phyloP scores from a whole-genome alignment of 2,888 invertebrate species.

The Sclerodermus sp. region DNA sequence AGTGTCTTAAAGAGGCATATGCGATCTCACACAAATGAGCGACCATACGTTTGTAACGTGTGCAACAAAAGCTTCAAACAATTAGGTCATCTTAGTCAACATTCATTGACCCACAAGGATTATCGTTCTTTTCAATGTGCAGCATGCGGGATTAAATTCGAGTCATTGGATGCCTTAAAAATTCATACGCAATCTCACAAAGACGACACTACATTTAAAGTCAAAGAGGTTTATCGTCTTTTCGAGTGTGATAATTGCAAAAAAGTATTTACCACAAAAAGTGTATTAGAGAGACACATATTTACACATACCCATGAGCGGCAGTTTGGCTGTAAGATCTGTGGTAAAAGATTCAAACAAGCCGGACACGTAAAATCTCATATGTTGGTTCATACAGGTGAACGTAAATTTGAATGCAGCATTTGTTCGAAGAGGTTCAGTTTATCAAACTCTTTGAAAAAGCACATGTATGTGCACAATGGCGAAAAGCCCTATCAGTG shows the following conservation, averaged over 20 bases:
- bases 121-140: constrained; percentile 41
- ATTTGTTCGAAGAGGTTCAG: constrained; percentile 62
- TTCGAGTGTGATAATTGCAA: constrained; percentile 59
- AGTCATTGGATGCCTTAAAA: constrained; percentile 35
- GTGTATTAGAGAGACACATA: constrained; percentile 60
- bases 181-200: constrained; percentile 33
- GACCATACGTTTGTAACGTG: constrained; percentile 42
- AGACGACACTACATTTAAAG: constrained; percentile 14
- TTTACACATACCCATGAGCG: constrained; percentile 59
- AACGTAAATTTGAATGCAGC: constrained; percentile 60
- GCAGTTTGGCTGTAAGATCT: constrained; percentile 58
- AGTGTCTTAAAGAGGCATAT: constrained; percentile 46
- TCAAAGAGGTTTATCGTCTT: constrained; percentile 32
- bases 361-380: constrained; percentile 59
- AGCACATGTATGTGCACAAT: constrained; percentile 58
- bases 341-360: constrained; percentile 59
- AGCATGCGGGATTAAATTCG: constrained; percentile 36
- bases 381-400: constrained; percentile 60
- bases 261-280: constrained; percentile 60
- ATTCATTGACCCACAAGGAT: constrained; percentile 42
- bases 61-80: constrained; percentile 48
- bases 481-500: constrained; percentile 49
- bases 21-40: constrained; percentile 45
- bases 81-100: constrained; percentile 44
- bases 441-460: constrained; percentile 54